Base-by-base conservation (phyloP, 2,797 vertebrate species). In the Psittacula echo region DNA sequence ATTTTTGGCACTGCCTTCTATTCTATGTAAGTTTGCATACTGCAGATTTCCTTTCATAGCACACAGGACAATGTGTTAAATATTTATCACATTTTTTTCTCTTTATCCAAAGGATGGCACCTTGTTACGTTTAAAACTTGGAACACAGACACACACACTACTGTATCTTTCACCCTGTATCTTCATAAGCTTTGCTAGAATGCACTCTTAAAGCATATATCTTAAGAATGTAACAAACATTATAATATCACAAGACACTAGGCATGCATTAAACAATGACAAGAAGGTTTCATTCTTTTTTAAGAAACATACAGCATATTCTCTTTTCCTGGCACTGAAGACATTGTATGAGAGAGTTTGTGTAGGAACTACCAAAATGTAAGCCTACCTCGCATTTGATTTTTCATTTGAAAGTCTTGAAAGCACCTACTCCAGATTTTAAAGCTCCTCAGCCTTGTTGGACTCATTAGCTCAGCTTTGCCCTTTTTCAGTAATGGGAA, bases 321-420 rank as follows among this genome's bases (percentile, higher is more conserved):
- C 22, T 41, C 17, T 65, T 5, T 88, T 76, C 39, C 56, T 54
- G 22, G 23, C 65, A 91, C 85, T 30, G 10, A 85, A 81, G 62
- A 53, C 39, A 51, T 32, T 12, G 29, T 23, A 78, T 0, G 0
- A 89, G 51, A 37, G 27, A 81, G 32, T 3, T 82, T 71, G 37
- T 56, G 19, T 42, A 62, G 53, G 45, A 91, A 82, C 45, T 41
- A 76, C 67, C 5, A 11, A 85, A 92, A 85, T 5, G 17, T 37
- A 85, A 90, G 77, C 78, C 77, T 54, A 85, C 65, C 72, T 89
- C 37, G 41, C 42, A 72, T 87, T n/a, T 81, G 26, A 39, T 60
- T 88, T 93, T 91, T 90, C 79, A 76, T 60, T 76, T 86, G 22
- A 76, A 91, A 94, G 58, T 78, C 83, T 71, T 77, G 30, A 61